Conservation (phyloP, 37 sponge, comb jelly and placozoan species). For the Oopsacas minuta region DNA sequence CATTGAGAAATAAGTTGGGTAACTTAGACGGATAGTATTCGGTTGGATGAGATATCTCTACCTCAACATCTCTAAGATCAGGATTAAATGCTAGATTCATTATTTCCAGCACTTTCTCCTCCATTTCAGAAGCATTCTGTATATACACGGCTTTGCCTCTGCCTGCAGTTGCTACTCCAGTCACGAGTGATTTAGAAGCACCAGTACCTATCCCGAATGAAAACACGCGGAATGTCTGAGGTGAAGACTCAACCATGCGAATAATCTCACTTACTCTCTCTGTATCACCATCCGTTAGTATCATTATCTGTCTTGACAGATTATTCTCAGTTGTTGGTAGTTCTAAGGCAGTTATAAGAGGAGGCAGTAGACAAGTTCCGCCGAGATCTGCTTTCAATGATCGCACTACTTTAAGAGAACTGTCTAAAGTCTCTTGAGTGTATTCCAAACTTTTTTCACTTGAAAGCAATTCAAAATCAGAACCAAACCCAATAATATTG, state of each 20-base stretch:
- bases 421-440: not conserved
- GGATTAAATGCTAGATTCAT: conserved; percentile 18
- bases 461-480: not conserved
- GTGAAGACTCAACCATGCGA: not conserved
- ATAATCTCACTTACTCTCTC: not conserved
- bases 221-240: not conserved
- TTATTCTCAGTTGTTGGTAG: not conserved
- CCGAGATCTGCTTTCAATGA: not conserved
- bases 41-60: not conserved
- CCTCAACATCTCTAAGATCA: not conserved
- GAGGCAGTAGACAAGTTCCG: conserved; percentile 1
- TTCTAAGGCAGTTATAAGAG: not conserved
- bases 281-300: conserved; percentile 13
- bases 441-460: not conserved
- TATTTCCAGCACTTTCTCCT: conserved; percentile 22
- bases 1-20: conserved; percentile 1
- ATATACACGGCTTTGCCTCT: conserved; percentile 6
- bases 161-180: conserved; percentile 23
- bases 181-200: conserved; percentile 20
- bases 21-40: not conserved
- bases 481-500: conserved; percentile 22
- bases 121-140: not conserved
- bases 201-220: conserved; percentile 21
- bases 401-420: not conserved
- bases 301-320: not conserved